These are phyloP conservation scores for Colletes collaris DNA, from an alignment of 2,888 invertebrate species.

Conservation along the genomic window DNA sequence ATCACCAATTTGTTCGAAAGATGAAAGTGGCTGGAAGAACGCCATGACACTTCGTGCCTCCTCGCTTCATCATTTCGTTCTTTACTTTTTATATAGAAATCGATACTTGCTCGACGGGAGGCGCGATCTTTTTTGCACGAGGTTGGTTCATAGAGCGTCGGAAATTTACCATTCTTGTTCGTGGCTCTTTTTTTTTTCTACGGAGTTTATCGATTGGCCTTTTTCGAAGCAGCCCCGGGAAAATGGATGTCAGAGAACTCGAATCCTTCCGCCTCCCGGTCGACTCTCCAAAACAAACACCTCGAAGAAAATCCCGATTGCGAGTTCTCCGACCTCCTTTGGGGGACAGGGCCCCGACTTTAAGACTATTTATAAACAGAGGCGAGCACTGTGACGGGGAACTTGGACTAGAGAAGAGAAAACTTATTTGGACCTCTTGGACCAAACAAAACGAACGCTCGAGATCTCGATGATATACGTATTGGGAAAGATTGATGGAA, in stretches of 20 bases:
- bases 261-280: conserved; percentile 6
- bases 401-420: not conserved
- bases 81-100: conserved; percentile 61
- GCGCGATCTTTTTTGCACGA: conserved; percentile 26
- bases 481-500: too few relatives aligned
- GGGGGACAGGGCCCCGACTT: not conserved
- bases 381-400: not conserved
- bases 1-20: too few relatives aligned
- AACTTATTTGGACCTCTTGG: conserved; percentile 1
- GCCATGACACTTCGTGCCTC: too few relatives aligned
- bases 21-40: too few relatives aligned
- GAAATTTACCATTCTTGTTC: conserved; percentile 35
- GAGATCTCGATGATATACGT: too few relatives aligned
- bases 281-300: conserved; percentile 38
- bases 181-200: conserved; percentile 2
- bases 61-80: conserved; percentile 13
- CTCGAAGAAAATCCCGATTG: conserved; percentile 3
- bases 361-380: conserved; percentile 41
- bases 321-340: not conserved
- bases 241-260: conserved; percentile 10
- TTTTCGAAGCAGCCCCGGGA: not conserved
- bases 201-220: conserved; percentile 1
- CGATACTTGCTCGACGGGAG: conserved; percentile 45
- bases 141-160: not conserved
- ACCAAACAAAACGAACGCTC: not conserved